Evolutionary conservation across 2,797 vertebrate species (phyloP).

Genomic region (Glyptemys insculpta): DNA sequence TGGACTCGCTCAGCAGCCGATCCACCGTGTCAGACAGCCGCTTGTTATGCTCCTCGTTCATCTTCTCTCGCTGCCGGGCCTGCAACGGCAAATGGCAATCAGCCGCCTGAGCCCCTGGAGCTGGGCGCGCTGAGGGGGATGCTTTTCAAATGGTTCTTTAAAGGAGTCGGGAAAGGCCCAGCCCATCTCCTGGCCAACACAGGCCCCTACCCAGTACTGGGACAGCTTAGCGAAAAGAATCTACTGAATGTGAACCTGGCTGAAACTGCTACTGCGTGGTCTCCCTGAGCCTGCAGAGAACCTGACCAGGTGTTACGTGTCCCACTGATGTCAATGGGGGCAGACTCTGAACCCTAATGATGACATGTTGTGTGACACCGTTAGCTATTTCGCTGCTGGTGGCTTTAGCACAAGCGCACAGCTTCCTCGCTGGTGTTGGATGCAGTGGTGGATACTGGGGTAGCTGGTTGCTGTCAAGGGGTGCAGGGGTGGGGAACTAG

Average conservation of each 20-base stretch:
- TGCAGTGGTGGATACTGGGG: not conserved
- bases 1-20: constrained; percentile 94
- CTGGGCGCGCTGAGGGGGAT: not conserved
- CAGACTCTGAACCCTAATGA: not conserved
- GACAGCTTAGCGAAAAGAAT: not conserved
- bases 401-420: not conserved
- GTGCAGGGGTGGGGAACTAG: not conserved
- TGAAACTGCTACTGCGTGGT: not conserved
- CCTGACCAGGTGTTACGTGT: not conserved
- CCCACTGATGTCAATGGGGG: not conserved
- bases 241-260: not conserved
- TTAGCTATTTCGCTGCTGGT: not conserved
- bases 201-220: not conserved
- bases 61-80: constrained; percentile 97
- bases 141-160: not conserved
- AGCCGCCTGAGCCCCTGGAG: not conserved
- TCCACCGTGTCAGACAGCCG: constrained; percentile 95
- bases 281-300: not conserved
- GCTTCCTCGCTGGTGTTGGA: not conserved
- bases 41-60: constrained; percentile 98
- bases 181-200: too few species aligned
- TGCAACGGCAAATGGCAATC: constrained; percentile 19
- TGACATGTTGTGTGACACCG: not conserved
- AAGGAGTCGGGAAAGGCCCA: not conserved
- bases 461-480: not conserved